Conservation (phyloP, 2,888 invertebrate genomes). For the Cetonia aurata region DNA sequence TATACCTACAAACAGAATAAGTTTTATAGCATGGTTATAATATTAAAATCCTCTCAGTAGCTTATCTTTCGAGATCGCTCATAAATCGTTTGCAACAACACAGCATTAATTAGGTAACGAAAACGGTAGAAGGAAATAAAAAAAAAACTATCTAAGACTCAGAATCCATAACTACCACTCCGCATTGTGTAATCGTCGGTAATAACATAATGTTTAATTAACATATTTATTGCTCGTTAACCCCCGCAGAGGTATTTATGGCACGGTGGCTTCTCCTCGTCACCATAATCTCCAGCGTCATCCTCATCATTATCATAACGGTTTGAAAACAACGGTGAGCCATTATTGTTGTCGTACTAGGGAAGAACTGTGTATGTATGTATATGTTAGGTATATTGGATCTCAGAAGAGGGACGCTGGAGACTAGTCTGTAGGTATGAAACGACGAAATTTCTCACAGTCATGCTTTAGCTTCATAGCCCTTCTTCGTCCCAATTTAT, state of each 20-base stretch:
- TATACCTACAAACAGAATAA: too few relatives aligned
- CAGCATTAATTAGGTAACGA: not conserved
- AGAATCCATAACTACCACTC: conserved; percentile 5
- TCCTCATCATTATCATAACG: not conserved
- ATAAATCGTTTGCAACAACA: too few relatives aligned
- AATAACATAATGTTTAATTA: conserved; percentile 39
- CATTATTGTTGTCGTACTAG: not conserved
- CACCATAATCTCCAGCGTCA: conserved; percentile 12
- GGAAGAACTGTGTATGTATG: too few relatives aligned
- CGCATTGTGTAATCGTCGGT: conserved; percentile 26
- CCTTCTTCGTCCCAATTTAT: conserved; percentile 12
- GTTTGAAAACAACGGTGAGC: conserved; percentile 20
- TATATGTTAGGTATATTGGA: too few relatives aligned
- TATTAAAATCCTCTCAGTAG: too few relatives aligned
- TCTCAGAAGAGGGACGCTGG: conserved; percentile 6
- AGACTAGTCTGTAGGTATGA: too few relatives aligned
- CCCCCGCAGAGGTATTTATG: conserved; percentile 18
- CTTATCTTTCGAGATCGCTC: too few relatives aligned
- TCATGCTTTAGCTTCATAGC: conserved; percentile 18
- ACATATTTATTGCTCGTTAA: conserved; percentile 39
- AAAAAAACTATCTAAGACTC: not conserved
- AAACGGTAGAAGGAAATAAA: not conserved
- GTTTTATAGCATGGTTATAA: too few relatives aligned
- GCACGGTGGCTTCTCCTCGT: conserved; percentile 33
- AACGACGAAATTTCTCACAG: conserved; percentile 11